Conservation (phyloP, 2,888 invertebrate genomes). For the Heliconius charithonia region DNA sequence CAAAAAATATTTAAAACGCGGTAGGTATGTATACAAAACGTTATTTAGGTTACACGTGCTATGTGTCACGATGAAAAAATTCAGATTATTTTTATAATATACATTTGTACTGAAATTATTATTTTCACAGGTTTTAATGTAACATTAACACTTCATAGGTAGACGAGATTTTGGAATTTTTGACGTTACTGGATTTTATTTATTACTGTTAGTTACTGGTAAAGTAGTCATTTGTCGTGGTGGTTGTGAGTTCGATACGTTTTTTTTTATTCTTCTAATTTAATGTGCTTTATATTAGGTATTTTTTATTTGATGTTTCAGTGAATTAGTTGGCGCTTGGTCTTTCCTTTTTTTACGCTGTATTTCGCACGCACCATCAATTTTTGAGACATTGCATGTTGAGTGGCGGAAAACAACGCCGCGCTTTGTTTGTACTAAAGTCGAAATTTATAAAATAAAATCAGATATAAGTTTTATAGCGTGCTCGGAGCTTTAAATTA, state of each 20-base stretch:
- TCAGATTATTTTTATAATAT: constrained; percentile 25
- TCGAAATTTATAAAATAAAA: no score
- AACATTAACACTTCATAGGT: constrained; percentile 4
- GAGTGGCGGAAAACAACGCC: not conserved
- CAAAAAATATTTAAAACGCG: constrained; percentile 21
- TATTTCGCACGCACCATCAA: not conserved
- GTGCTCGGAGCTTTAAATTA: no score
- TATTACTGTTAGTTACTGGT: not conserved
- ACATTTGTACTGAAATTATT: constrained; percentile 14
- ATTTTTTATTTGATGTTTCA: no score
- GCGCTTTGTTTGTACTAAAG: not conserved
- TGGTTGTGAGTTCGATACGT: not conserved
- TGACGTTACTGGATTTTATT: not conserved
- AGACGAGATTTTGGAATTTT: not conserved
- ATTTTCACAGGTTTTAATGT: constrained; percentile 26
- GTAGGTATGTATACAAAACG: constrained; percentile 2
- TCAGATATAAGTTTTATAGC: no score
- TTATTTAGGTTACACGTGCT: constrained; percentile 31
- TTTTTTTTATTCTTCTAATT: not conserved
- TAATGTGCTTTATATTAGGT: no score
- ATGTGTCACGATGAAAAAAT: constrained; percentile 24
- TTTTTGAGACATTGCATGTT: not conserved
- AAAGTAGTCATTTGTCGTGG: not conserved
- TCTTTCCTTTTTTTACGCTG: not conserved
- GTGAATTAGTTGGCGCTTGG: no score